These are phyloP conservation scores for Amphiura filiformis DNA, from an alignment of 35 echinoderm and acorn worm species.

Conservation along the genomic window DNA sequence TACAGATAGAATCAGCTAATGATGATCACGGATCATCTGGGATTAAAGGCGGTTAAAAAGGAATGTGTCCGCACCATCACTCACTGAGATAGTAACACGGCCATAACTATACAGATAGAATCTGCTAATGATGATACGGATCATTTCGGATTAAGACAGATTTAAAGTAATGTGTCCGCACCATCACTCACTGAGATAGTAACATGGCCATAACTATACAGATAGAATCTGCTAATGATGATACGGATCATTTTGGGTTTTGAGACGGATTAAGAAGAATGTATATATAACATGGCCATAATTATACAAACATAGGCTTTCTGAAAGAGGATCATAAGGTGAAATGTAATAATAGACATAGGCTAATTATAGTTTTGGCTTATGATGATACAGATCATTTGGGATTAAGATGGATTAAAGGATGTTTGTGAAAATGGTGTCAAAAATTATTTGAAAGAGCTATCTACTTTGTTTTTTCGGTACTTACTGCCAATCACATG, in stretches of 20 bases:
- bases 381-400: constrained; percentile 56
- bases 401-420: constrained; percentile 68
- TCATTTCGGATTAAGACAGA: constrained; percentile 66
- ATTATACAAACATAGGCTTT: too few relatives aligned
- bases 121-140: constrained; percentile 57
- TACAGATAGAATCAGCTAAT: constrained; percentile 64
- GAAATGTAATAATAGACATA: too few relatives aligned
- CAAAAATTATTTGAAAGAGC: too few relatives aligned
- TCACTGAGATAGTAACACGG: constrained; percentile 80
- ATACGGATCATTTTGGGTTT: constrained; percentile 68
- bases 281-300: constrained; percentile 51
- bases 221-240: constrained; percentile 60
- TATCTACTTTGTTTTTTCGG: too few relatives aligned
- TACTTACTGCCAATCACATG: too few relatives aligned
- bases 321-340: too few relatives aligned
- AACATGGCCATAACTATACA: too few relatives aligned
- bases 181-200: constrained; percentile 88
- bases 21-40: constrained; percentile 65
- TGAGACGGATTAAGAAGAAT: constrained; percentile 71
- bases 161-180: constrained; percentile 69
- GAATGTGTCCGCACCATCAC: constrained; percentile 76
- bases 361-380: constrained; percentile 67
- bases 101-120: constrained; percentile 69
- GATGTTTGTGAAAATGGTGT: too few relatives aligned
- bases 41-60: constrained; percentile 68